Percentiles rank a stretch among this genome's conserved stretches.
Evolutionary conservation across 2,888 invertebrate genomes (phyloP).

Genomic region (Cerastoderma edule): DNA sequence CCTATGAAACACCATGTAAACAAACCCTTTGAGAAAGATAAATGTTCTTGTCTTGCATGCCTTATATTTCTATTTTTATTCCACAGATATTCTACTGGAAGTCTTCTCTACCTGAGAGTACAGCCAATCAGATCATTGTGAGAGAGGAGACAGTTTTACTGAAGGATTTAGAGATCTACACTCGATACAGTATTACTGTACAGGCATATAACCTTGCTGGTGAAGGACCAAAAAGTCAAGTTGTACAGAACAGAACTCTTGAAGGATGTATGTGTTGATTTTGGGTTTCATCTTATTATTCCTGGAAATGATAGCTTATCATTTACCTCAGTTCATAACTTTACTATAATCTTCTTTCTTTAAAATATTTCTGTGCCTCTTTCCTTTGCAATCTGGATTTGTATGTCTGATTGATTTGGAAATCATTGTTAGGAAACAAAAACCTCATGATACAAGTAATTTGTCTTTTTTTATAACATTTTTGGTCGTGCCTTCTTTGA

Average conservation of each 20-base stretch:
- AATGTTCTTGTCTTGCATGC: background rate
- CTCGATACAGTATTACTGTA: conserved; percentile 95
- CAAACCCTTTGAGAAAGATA: background rate
- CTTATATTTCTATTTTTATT: background rate
- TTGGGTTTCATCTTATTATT: too few relatives aligned
- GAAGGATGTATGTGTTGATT: conserved; percentile 85
- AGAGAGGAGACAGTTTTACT: conserved; percentile 86
- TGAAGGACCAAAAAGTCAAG: conserved; percentile 94
- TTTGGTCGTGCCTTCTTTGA: too few relatives aligned
- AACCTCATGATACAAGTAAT: too few relatives aligned
- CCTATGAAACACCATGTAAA: too few relatives aligned
- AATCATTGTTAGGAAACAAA: too few relatives aligned
- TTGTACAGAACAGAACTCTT: conserved; percentile 90
- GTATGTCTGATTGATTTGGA: too few relatives aligned
- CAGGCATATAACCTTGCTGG: conserved; percentile 98
- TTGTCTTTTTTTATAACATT: too few relatives aligned
- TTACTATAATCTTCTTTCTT: too few relatives aligned
- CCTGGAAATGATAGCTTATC: too few relatives aligned
- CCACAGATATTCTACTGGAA: conserved; percentile 92
- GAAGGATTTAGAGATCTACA: conserved; percentile 95
- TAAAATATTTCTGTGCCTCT: too few relatives aligned
- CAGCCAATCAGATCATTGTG: conserved; percentile 87
- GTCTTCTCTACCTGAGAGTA: conserved; percentile 84
- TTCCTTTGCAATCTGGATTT: too few relatives aligned
- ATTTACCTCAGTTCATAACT: too few relatives aligned